Evolutionary conservation across 2,113 vertebrate species (phyloP), one percentile per base, ranked within the genome.

Genomic region (Seriola rivoliana): DNA sequence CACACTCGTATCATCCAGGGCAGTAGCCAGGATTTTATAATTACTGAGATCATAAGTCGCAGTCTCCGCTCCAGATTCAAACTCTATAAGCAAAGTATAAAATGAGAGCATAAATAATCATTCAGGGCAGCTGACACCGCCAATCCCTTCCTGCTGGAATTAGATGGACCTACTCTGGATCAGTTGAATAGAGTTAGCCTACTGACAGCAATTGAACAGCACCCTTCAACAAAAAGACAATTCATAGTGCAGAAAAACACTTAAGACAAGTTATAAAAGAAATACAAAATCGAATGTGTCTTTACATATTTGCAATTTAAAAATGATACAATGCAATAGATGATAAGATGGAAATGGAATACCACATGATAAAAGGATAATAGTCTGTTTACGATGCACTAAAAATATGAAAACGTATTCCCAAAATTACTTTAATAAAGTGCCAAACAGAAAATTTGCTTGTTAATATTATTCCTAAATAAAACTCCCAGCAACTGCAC

Each of bases 31-130:
- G 60, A 36, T 8, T 10, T 36, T 19, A 62, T 21, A 19, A 17
- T 4, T 8, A 29, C 59, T 19, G 29, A 58, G 54, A 54, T 12
- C 23, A 50, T 0, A 68, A 64, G 64, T 13, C 25, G 63, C 72
- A 83, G 42, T 63, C 64, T 57, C 70, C 44, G 46, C 80, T 80
- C 76, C 66, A 29, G 32, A 59, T 32, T 52, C 5, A 63, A 62
- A 54, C 55, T 4, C 2, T 29, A 25, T 25, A 25, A 25, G 2
- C 29, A 29, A 29, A 2, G 42, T 13, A 44, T 44, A 12, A 44
- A 13, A 4, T 44, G 11, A 44, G 42, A 44, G 42, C 42, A 13
- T 44, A 48, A 48, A 52, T n/a, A 36, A 23, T 36, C 8, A 38
- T 23, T 21, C 19, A 16, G 50, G 71, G 23, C 36, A 64, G 17